Evolutionary conservation across 2,888 invertebrate species (phyloP), one percentile per base, ranked within the genome.

Genomic region (Rhamnusium bicolor): DNA sequence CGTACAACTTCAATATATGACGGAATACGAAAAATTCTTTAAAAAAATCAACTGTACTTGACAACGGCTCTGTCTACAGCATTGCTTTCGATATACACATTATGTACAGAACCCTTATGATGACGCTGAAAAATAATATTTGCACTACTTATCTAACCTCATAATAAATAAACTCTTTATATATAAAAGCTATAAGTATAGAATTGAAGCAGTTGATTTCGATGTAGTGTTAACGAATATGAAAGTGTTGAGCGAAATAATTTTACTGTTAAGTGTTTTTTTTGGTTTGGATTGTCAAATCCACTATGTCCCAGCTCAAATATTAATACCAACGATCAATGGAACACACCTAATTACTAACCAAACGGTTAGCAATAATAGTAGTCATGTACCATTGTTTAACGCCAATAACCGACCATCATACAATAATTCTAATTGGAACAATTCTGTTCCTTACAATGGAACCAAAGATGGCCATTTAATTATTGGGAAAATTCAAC

Each of bases 401-500:
- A 18, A 53, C 32, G 1, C 14, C 16, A 53, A 19, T 7, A 49
- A 14, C 16, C 32, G 27, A 2, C 51, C 63, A 16, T 54, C 24
- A 18, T 53, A 62, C 73, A 63, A 65, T 56, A 58, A 62, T 49
- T 40, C 29, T 14, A 0, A 47, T 1, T 47, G 62, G 47, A 60
- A 51, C 12, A 73, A 62, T 66, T 65, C 60, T 16, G 56, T 56
- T 12, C 10, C 53, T n/a, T 46, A 73, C 72, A 80, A 80, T 60
- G 78, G 73, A 3, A 73, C 72, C 27, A 71, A 70, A 46, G 80
- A 82, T 61, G 85, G 85, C 40, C 85, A 86, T 62, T 66, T 85
- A n/a, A 82, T 86, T 67, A 46, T 83, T 29, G 87, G 87, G n/a
- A 78, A 80, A 40, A 80, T 86, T 32, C 80, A 81, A 49, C 65